Conservation (phyloP, 2,797 vertebrate genomes). For the Leuciscus waleckii region DNA sequence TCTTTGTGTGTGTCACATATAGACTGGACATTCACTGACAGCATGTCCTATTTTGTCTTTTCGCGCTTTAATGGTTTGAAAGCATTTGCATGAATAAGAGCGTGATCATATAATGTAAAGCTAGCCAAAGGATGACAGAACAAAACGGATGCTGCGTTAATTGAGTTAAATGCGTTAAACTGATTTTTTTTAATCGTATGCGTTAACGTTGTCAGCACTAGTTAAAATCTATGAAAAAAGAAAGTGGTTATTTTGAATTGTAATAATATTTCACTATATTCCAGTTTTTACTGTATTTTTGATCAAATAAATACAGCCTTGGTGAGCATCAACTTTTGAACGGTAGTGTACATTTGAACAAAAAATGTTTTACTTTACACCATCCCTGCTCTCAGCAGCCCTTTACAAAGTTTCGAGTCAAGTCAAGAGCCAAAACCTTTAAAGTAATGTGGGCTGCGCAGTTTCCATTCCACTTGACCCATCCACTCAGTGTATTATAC, state of each 20-base stretch:
- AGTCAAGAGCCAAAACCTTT: slow-evolving; percentile 12
- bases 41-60: too few species aligned
- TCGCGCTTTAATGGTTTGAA: too few species aligned
- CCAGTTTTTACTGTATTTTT: background rate
- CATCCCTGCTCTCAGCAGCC: background rate
- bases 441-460: slow-evolving; percentile 11
- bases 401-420: background rate
- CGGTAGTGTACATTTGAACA: background rate
- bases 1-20: too few species aligned
- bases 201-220: too few species aligned
- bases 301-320: background rate
- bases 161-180: too few species aligned
- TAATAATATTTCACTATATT: background rate
- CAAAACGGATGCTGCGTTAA: too few species aligned
- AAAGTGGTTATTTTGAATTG: background rate
- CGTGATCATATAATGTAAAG: too few species aligned
- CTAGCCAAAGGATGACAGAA: too few species aligned
- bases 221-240: background rate
- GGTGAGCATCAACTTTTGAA: background rate
- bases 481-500: slow-evolving; percentile 33
- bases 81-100: too few species aligned
- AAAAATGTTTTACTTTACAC: background rate
- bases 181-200: too few species aligned
- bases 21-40: too few species aligned
- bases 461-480: slow-evolving; percentile 27